Percentiles rank a stretch among this genome's conserved stretches.
Conservation (phyloP, 2,797 vertebrate species). For the Scarus forsteni region DNA sequence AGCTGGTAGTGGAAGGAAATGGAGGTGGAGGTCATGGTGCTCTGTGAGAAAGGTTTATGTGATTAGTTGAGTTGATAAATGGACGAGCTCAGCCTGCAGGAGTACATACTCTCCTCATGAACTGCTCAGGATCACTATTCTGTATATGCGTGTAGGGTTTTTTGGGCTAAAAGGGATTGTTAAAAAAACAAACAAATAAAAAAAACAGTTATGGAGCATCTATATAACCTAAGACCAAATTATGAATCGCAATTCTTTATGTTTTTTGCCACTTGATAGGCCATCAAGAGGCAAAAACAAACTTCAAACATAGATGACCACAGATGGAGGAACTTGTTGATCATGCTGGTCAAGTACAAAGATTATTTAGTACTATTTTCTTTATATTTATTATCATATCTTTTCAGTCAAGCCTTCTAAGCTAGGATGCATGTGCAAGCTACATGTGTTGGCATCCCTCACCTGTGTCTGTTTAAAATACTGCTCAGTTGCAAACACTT, state of each 20-base stretch:
- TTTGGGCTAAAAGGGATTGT: background rate
- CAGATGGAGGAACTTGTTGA: background rate
- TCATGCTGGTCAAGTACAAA: too few species aligned
- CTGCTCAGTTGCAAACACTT: too few species aligned
- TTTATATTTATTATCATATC: background rate
- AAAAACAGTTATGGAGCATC: background rate
- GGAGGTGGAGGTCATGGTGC: conserved; percentile 60
- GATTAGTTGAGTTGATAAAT: conserved; percentile 60
- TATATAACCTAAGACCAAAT: background rate
- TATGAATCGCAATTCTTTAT: background rate
- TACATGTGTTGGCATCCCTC: too few species aligned
- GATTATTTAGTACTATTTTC: background rate
- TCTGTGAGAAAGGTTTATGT: conserved; percentile 54
- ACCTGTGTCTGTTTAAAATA: too few species aligned
- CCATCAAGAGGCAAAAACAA: background rate
- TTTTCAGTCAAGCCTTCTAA: too few species aligned
- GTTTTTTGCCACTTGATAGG: conserved; percentile 7
- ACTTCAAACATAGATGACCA: background rate
- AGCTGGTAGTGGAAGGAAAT: conserved; percentile 42
- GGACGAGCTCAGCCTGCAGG: conserved; percentile 17
- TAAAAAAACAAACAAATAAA: background rate
- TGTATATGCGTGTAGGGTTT: background rate
- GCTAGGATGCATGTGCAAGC: too few species aligned
- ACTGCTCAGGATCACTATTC: conserved; percentile 5
- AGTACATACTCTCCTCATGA: conserved; percentile 29